Evolutionary conservation across 2,888 invertebrate genomes (phyloP), one percentile per base, ranked within the genome.

Genomic region (Cenopis cana): DNA sequence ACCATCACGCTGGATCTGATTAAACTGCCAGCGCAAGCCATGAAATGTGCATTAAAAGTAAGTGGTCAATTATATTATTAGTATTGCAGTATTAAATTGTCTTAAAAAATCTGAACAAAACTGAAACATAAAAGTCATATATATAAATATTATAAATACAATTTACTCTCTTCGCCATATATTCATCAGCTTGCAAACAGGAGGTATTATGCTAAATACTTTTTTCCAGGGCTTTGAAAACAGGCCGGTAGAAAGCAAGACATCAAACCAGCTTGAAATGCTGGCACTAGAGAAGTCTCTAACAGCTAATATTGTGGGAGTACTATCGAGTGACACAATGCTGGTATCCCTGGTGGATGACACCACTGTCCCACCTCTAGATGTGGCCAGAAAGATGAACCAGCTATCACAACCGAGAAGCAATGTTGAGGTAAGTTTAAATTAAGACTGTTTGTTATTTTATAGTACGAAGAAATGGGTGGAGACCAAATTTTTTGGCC

Each of bases 21-120:
- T 5, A 93, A 90, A 75, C 88, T 97, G 70, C 95, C 95, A 18
- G 95, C 96, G 2, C 97, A 97, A 87, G 97, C 97, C 0, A 94
- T 97, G 77, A 95, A 95, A 81, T 97, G 97, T 85, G 95, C 96
- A 56, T 88, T 97, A n/a, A 96, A 95, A 85, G 93, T 93, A 74
- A 82, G 83, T 76, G 52, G 52, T 59, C 17, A 61, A 59, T 41
- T 60, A 56, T 56, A 50, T 41, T 41, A 14, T 14, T 41, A 6
- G n/a, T n/a, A n/a, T n/a, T n/a, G n/a, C n/a, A n/a, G 5, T 41
- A 41, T 41, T 41, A 41, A n/a, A 41, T 24, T 24, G 24, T 24
- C 24, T 24, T 24, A 24, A 24, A 4, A 24, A 24, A 4, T 24
- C 24, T 24, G 24, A 24, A 24, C 24, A 24, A 24, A 24, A 24